A percentile compares a stretch with the other conserved stretches of the same genome.
Evolutionary conservation across 2,797 vertebrate genomes (phyloP).

Genomic region (Sebastes trivittatus): DNA sequence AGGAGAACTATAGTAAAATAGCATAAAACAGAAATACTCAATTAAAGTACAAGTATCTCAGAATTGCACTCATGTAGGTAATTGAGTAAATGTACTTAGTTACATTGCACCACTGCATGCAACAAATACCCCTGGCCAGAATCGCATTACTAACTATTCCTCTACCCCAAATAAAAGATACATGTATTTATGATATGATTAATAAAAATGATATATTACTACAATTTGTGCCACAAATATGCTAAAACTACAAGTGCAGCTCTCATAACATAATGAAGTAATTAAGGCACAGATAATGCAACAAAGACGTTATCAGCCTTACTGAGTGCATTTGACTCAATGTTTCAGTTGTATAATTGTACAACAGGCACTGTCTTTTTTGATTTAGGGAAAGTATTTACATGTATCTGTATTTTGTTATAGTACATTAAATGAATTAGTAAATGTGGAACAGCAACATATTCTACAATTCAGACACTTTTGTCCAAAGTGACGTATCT

Average conservation of each 20-base stretch:
- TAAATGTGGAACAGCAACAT: too few relatives aligned
- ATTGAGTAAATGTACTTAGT: neutral
- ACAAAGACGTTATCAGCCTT: neutral
- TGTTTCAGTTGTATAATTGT: neutral
- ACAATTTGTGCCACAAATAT: too few relatives aligned
- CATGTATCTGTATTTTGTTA: too few relatives aligned
- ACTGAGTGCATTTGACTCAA: neutral
- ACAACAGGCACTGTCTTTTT: neutral
- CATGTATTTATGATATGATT: too few relatives aligned
- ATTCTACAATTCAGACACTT: too few relatives aligned
- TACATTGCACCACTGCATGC: neutral
- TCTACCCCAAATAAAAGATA: too few relatives aligned
- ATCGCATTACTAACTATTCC: neutral
- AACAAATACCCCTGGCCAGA: neutral
- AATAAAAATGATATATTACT: too few relatives aligned
- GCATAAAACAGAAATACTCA: neutral
- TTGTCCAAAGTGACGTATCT: too few relatives aligned
- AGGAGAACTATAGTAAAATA: neutral
- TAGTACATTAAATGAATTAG: too few relatives aligned
- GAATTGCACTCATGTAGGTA: neutral
- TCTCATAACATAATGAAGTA: too few relatives aligned
- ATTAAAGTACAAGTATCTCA: neutral
- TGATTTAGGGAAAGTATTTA: neutral
- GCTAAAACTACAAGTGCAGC: too few relatives aligned
- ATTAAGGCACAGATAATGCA: too few relatives aligned